A percentile compares a stretch with the other conserved stretches of the same genome.
phyloP scores from a whole-genome alignment of 2,797 vertebrate genomes.

The Peromyscus aztecus region DNA sequence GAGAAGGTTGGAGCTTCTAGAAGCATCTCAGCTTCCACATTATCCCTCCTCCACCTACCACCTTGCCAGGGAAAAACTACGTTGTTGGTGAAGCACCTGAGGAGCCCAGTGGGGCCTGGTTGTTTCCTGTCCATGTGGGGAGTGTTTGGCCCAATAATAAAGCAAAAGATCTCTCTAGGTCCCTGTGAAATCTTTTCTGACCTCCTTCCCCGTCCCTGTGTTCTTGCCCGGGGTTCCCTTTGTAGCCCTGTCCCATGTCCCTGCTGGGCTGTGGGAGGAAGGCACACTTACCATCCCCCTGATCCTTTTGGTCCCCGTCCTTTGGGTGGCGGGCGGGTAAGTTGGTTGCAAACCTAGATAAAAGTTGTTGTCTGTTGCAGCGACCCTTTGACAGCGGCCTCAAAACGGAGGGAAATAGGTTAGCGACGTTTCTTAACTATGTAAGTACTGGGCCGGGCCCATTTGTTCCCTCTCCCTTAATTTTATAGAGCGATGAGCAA shows the following conservation, averaged over 20 bases:
- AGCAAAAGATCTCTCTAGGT: not conserved
- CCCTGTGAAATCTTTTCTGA: not conserved
- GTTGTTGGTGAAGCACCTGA: not conserved
- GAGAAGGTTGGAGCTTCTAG: conserved; percentile 17
- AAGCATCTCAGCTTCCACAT: not conserved
- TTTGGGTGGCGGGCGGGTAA: conserved; percentile 55
- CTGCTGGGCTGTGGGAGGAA: not conserved
- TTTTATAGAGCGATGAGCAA: conserved; percentile 98
- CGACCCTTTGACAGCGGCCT: conserved; percentile 98
- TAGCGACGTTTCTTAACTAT: conserved; percentile 99
- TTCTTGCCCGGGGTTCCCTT: not conserved
- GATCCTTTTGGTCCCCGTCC: not conserved
- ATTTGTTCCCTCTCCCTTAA: conserved; percentile 94
- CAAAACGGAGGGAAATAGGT: conserved; percentile 98
- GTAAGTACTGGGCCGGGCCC: conserved; percentile 94
- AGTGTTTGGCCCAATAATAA: too few species aligned
- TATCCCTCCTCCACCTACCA: not conserved
- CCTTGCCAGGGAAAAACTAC: not conserved
- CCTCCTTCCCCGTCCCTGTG: not conserved
- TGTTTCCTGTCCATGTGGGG: not conserved
- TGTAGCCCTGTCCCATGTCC: too few species aligned
- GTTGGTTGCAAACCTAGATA: conserved; percentile 86
- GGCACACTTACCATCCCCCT: fast-evolving
- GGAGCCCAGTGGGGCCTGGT: not conserved
- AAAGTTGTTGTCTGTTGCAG: conserved; percentile 98